Base-by-base conservation (phyloP, 2,888 invertebrate genomes). In the Cryptus viduatorius region DNA sequence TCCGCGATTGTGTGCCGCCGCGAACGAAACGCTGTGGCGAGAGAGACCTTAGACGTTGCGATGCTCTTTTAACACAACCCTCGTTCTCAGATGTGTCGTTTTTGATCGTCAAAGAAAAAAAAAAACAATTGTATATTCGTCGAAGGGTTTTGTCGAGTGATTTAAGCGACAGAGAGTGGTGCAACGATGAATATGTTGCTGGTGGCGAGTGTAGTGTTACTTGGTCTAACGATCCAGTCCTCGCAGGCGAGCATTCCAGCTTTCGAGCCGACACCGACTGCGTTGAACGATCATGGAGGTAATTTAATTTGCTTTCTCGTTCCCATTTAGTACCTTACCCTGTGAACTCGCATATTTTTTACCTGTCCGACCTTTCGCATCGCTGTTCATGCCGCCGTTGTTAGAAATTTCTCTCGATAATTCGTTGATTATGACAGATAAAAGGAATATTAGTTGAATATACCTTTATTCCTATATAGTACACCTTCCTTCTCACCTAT, bases 221-320 rank as follows among this genome's bases (percentile, higher is more conserved):
- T 91, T 85, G 91, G 90, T 82, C 88, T 92, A 87, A 88, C 90
- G 87, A 89, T 92, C 88, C 91, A 91, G 88, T 89, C 89, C 88
- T 91, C 91, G 88, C 90, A 90, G 87, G 92, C 91, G 88, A 90
- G 84, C 86, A 86, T 89, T 88, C 86, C 87, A 85, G 87, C 87
- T 83, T 86, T 90, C 89, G 90, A 91, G 86, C 89, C 92, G 85
- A 90, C 92, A 88, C 90, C 92, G 89, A 92, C 91, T 89, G 91
- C 92, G 89, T 90, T 90, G 90, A 92, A 91, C 92, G 91, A 93
- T 91, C 93, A 92, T 92, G 93, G 92, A 93, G 93, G 93, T 93
- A 91, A 92, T 89, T 89, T 90, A 86, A 87, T 89, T 88, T 89
- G 85, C 75, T 77, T 83, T 83, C 80, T 76, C 80, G 76, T 24